Percentiles rank a stretch among this genome's conserved stretches.
These are phyloP conservation scores for Anthrax anthrax DNA, from an alignment of 2,888 invertebrate species.

Conservation along the genomic window DNA sequence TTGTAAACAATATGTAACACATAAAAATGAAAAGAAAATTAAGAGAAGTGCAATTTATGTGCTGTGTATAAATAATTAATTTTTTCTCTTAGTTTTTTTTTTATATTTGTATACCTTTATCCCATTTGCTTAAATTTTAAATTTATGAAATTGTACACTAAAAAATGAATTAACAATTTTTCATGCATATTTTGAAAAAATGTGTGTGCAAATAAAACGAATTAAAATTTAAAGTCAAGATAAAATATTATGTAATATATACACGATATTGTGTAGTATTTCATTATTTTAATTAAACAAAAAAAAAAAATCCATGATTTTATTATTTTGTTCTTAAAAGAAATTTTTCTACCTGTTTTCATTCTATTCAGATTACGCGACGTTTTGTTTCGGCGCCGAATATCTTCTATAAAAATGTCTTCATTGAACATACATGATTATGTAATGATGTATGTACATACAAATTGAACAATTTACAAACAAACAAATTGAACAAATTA, in stretches of 20 bases:
- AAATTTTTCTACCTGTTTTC: constrained; percentile 31
- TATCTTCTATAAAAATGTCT: constrained; percentile 32
- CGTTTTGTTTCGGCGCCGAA: constrained; percentile 37
- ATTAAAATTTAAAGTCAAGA: neutral
- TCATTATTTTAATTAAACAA: neutral
- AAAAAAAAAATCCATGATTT: neutral
- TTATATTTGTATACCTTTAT: too few relatives aligned
- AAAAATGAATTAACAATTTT: neutral
- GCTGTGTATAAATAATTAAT: too few relatives aligned
- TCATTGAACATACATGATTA: constrained; percentile 12
- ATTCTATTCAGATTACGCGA: constrained; percentile 34
- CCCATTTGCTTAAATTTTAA: too few relatives aligned
- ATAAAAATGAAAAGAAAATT: too few relatives aligned
- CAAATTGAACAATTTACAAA: too few relatives aligned
- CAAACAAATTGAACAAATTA: neutral
- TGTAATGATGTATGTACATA: neutral
- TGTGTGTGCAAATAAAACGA: neutral
- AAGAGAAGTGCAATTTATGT: too few relatives aligned
- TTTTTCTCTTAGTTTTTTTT: too few relatives aligned
- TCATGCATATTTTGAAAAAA: neutral
- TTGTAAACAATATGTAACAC: too few relatives aligned
- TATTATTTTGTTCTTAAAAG: constrained; percentile 6
- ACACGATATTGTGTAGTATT: too few relatives aligned
- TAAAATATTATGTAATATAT: neutral
- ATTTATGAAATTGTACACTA: too few relatives aligned